These are phyloP conservation scores for Hippolais icterina DNA, from an alignment of 2,113 vertebrate species.

Conservation along the genomic window DNA sequence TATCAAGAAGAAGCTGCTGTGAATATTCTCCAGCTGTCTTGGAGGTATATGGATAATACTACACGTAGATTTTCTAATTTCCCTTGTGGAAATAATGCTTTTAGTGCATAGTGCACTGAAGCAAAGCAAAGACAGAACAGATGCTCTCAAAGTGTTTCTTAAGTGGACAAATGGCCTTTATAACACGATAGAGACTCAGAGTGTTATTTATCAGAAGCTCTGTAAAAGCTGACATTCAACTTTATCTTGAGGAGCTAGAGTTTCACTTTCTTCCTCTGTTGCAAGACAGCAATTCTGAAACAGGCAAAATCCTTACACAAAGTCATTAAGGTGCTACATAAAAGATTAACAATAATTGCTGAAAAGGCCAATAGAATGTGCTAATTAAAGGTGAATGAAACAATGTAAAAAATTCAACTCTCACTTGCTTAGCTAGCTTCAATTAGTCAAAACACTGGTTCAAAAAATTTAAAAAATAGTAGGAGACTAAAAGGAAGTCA, in stretches of 20 bases:
- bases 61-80: not conserved
- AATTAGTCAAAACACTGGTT: not conserved
- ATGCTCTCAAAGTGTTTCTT: not conserved
- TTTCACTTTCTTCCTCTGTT: not conserved
- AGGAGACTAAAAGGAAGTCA: not conserved
- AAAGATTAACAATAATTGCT: not conserved
- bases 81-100: constrained; percentile 12
- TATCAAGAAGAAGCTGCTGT: not conserved
- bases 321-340: not conserved
- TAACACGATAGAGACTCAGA: not conserved
- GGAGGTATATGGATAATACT: not conserved
- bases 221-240: not conserved
- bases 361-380: not conserved
- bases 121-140: not conserved
- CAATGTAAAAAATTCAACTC: not conserved
- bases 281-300: not conserved
- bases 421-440: not conserved
- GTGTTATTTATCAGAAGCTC: not conserved
- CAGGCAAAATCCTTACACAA: not conserved
- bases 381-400: not conserved
- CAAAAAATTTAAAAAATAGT: not conserved
- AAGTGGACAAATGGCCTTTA: constrained; percentile 5
- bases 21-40: not conserved
- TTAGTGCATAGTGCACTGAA: not conserved
- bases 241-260: not conserved